Conservation (phyloP, 2,888 invertebrate genomes). For the Drosophila monieri region DNA sequence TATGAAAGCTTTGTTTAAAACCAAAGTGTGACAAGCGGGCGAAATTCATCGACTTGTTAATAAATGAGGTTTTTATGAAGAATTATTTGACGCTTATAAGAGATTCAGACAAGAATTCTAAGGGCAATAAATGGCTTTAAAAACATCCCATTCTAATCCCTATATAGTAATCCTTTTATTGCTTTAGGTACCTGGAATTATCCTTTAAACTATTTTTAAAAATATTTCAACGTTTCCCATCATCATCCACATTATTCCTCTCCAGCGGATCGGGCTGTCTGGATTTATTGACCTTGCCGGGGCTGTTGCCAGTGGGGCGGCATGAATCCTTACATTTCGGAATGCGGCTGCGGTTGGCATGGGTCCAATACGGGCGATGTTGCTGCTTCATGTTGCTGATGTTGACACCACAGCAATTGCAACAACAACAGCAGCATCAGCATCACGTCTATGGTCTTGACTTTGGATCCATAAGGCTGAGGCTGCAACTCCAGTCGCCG, state of each 20-base stretch:
- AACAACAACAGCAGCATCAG: constrained; percentile 25
- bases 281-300: constrained; percentile 50
- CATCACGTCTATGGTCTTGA: constrained; percentile 41
- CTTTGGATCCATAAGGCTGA: constrained; percentile 21
- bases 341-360: constrained; percentile 68
- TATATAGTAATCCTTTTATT: not conserved
- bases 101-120: too few species aligned
- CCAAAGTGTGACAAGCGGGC: constrained; percentile 27
- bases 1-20: constrained; percentile 43
- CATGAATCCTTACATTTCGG: constrained; percentile 74
- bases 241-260: constrained; percentile 15
- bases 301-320: constrained; percentile 26
- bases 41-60: constrained; percentile 12
- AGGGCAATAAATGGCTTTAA: too few species aligned
- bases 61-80: constrained; percentile 7
- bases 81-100: too few species aligned
- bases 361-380: constrained; percentile 39
- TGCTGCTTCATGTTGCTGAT: constrained; percentile 35
- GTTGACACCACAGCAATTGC: constrained; percentile 4
- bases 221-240: constrained; percentile 13
- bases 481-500: constrained; percentile 66
- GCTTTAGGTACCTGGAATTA: not conserved
- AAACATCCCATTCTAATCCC: not conserved
- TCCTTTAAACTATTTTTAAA: not conserved
- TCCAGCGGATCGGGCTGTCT: constrained; percentile 14